These are phyloP conservation scores for Coelopa pilipes DNA, from an alignment of 2,888 invertebrate genomes.

Conservation along the genomic window DNA sequence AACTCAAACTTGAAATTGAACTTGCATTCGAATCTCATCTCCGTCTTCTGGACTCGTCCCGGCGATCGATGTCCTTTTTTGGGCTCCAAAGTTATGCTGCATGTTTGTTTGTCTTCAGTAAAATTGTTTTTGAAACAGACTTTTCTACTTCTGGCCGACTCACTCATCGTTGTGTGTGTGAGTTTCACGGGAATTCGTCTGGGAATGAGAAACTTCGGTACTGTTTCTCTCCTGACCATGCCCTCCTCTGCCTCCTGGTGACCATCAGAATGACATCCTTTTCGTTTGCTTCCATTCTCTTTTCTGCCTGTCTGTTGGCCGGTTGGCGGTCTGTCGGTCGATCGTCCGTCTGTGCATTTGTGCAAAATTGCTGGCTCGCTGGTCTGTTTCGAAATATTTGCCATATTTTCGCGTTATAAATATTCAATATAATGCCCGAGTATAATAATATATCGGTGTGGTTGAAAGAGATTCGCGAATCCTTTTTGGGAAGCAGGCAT, in stretches of 20 bases:
- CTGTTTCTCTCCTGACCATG: constrained; percentile 2
- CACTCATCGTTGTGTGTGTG: not conserved
- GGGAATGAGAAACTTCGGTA: constrained; percentile 18
- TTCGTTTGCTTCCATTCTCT: not conserved
- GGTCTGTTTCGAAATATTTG: no score
- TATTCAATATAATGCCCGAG: no score
- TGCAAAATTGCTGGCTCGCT: no score
- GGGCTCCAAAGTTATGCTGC: constrained; percentile 24
- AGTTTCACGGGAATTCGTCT: constrained; percentile 29
- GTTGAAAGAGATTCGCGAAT: no score
- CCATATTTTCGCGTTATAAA: no score
- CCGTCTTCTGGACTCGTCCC: not conserved
- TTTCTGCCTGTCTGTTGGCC: no score
- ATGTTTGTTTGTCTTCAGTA: no score
- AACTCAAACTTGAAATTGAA: constrained; percentile 32
- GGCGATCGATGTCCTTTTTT: constrained; percentile 34
- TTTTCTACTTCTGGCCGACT: not conserved
- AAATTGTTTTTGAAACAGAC: constrained; percentile 13
- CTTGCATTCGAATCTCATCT: not conserved
- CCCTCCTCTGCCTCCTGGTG: no score
- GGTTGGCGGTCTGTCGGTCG: no score
- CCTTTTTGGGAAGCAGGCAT: no score
- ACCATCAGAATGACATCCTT: not conserved
- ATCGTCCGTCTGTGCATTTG: no score
- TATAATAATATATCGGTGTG: no score